phyloP scores from a whole-genome alignment of 2,113 vertebrate genomes.

The Sprattus sprattus region DNA sequence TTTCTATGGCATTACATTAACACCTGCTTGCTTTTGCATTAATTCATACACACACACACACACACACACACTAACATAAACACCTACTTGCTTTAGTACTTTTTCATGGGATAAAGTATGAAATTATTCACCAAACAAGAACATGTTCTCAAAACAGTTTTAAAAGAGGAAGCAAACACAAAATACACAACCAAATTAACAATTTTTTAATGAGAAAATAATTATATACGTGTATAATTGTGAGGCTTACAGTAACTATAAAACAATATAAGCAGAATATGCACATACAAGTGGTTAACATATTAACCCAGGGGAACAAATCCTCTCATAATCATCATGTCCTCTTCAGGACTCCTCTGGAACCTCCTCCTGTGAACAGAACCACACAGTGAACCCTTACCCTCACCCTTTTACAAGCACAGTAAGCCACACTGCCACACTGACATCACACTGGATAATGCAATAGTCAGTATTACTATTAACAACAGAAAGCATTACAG shows the following conservation, averaged over 20 bases:
- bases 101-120: too few species aligned
- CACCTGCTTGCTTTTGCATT: too few species aligned
- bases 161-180: not conserved
- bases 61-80: too few species aligned
- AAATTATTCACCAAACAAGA: too few species aligned
- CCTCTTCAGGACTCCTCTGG: slow-evolving; percentile 46
- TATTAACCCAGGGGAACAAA: slow-evolving; percentile 69
- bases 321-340: slow-evolving; percentile 38
- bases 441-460: slow-evolving; percentile 62
- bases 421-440: not conserved
- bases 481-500: slow-evolving; percentile 54
- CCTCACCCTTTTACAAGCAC: too few species aligned
- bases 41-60: too few species aligned
- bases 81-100: too few species aligned
- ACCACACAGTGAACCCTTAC: not conserved
- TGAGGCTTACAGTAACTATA: slow-evolving; percentile 88
- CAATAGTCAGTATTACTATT: slow-evolving; percentile 55
- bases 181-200: slow-evolving; percentile 25
- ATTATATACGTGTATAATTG: slow-evolving; percentile 82
- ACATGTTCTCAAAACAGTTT: not conserved
- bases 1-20: too few species aligned
- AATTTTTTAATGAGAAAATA: slow-evolving; percentile 98
- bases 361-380: slow-evolving; percentile 10
- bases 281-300: slow-evolving; percentile 89
- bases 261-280: slow-evolving; percentile 85